Evolutionary conservation across 2,888 invertebrate species (phyloP).

Genomic region (Polydesmus complanatus): DNA sequence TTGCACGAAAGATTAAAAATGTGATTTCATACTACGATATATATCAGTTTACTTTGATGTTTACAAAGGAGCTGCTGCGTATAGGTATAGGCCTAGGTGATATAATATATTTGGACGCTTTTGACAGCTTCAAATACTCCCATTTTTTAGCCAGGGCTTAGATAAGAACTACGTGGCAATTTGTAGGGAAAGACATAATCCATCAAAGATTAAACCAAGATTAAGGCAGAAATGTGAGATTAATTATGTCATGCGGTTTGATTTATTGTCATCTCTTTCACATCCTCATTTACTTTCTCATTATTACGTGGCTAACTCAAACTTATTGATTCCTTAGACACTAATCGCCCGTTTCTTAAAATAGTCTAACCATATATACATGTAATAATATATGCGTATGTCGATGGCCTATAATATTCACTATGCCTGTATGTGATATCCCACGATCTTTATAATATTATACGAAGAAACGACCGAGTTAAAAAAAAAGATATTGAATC

Average conservation of each 20-base stretch:
- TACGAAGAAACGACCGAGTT: neutral
- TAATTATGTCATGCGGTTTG: neutral
- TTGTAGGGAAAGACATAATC: neutral
- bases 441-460: neutral
- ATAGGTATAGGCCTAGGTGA: neutral
- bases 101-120: neutral
- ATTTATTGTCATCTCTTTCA: neutral
- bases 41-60: too few species aligned
- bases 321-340: neutral
- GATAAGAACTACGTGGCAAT: neutral
- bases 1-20: too few species aligned
- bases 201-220: neutral
- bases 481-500: neutral
- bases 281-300: neutral
- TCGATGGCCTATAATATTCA: neutral
- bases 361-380: too few species aligned
- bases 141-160: neutral
- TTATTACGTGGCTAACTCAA: neutral
- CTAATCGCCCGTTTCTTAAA: neutral
- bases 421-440: neutral
- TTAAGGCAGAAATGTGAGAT: neutral
- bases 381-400: neutral
- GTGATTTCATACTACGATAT: too few species aligned
- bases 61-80: too few species aligned
- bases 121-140: neutral